phyloP scores from a whole-genome alignment of 1,140 invertebrate genomes.

The Theocolax elegans region DNA sequence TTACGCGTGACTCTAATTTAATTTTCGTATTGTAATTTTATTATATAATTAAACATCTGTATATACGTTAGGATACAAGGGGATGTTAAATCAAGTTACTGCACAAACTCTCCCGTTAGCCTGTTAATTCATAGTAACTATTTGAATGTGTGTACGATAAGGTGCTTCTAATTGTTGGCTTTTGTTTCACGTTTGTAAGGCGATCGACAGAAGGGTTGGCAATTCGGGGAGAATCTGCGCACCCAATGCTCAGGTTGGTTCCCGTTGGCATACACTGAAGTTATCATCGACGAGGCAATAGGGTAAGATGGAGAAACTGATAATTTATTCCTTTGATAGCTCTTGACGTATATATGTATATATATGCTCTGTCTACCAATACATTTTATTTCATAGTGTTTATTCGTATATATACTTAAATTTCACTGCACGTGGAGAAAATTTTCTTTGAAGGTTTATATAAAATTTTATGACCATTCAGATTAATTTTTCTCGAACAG shows the following conservation, averaged over 20 bases:
- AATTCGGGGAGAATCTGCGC: conserved; percentile 91
- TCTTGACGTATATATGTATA: neutral
- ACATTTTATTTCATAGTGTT: too few species aligned
- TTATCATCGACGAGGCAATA: conserved; percentile 71
- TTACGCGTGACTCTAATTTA: too few species aligned
- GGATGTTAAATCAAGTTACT: neutral
- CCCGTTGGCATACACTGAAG: conserved; percentile 90
- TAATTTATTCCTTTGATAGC: neutral
- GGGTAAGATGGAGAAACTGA: conserved; percentile 62
- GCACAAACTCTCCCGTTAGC: neutral
- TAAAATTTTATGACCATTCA: too few species aligned
- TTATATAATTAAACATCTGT: too few species aligned
- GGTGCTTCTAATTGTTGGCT: conserved; percentile 12
- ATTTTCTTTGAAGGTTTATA: too few species aligned
- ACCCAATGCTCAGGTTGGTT: conserved; percentile 94
- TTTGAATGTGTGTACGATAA: neutral
- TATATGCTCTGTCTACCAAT: too few species aligned
- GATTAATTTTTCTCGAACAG: too few species aligned
- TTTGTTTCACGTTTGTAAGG: conserved; percentile 55
- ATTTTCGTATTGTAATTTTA: too few species aligned
- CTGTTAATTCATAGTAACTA: neutral
- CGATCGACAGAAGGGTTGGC: conserved; percentile 93
- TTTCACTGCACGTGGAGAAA: too few species aligned
- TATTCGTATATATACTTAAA: too few species aligned
- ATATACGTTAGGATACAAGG: too few species aligned